Base-by-base conservation (phyloP, 2,113 vertebrate genomes). In the Tachysurus vachellii region DNA sequence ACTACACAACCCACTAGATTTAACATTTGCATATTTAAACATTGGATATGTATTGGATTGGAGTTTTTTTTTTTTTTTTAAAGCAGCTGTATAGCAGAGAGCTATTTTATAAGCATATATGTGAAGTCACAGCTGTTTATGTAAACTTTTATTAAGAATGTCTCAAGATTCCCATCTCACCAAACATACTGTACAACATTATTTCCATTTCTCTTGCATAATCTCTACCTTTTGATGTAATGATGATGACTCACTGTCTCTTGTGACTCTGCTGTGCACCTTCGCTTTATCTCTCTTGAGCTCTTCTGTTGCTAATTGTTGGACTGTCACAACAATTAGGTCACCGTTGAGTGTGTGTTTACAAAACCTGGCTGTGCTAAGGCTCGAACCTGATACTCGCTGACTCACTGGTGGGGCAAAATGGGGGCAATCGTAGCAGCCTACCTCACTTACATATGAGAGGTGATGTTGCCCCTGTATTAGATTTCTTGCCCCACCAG, bases 291-390 rank as follows among this genome's bases (percentile, higher is more conserved):
- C 85, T 85, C 93, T 92, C 92, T 0, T 77, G 91, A 91, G 92
- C 64, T 90, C 89, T 93, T 87, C 91, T 88, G 90, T 92, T 88
- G 80, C 83, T 88, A 87, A 87, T 88, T 93, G 91, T 93, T 93
- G 89, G 89, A 88, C 91, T 92, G 84, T 91, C 93, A 93, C 93
- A 93, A 93, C 93, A 94, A 93, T 95, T 93, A 94, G 92, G 92
- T 95, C 95, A 95, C 93, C 86, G 42, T 89, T 61, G 66, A 91
- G 90, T 84, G 83, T 87, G 86, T 90, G 88, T 88, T 92, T 79
- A 85, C 89, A 85, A 82, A 88, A 88, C 87, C 59, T 59, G 73
- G 62, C 75, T 31, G 44, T 73, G 73, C 80, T 62, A 57, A 16
- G 50, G 62, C 70, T 75, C 26, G 19, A 90, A 90, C 85, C 77